These are phyloP conservation scores for Tenodera sinensis DNA, from an alignment of 2,888 invertebrate genomes.

Conservation along the genomic window DNA sequence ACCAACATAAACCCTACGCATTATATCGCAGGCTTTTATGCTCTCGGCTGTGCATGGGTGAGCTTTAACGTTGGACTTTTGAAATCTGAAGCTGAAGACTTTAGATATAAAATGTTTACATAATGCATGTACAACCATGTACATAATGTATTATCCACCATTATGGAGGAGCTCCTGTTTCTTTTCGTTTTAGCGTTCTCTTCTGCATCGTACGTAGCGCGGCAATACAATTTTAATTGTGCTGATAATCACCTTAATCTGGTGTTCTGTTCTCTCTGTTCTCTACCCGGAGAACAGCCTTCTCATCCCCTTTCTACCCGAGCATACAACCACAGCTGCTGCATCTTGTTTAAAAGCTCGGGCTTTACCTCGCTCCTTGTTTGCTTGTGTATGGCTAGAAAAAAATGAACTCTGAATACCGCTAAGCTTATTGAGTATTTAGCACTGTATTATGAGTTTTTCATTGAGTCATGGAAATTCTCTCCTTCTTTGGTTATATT, in stretches of 20 bases:
- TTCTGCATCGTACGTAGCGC: too few species aligned
- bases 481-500: neutral
- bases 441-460: neutral
- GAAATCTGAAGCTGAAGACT: too few species aligned
- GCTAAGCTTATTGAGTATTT: neutral
- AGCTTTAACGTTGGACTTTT: too few species aligned
- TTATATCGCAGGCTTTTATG: too few species aligned
- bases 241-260: conserved; percentile 20
- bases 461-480: neutral
- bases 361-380: neutral
- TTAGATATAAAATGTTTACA: too few species aligned
- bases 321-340: neutral
- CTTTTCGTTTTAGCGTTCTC: too few species aligned
- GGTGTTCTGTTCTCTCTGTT: neutral
- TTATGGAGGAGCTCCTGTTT: too few species aligned
- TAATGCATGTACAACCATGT: too few species aligned
- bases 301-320: neutral
- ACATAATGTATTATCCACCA: too few species aligned
- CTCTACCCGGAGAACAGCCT: neutral
- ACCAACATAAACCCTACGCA: too few species aligned
- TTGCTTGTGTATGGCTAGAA: neutral
- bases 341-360: neutral
- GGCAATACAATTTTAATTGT: conserved; percentile 14
- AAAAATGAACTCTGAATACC: neutral
- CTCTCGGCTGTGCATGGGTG: too few species aligned